Base-by-base conservation (phyloP, 2,113 vertebrate species). In the Nothobranchius furzeri region DNA sequence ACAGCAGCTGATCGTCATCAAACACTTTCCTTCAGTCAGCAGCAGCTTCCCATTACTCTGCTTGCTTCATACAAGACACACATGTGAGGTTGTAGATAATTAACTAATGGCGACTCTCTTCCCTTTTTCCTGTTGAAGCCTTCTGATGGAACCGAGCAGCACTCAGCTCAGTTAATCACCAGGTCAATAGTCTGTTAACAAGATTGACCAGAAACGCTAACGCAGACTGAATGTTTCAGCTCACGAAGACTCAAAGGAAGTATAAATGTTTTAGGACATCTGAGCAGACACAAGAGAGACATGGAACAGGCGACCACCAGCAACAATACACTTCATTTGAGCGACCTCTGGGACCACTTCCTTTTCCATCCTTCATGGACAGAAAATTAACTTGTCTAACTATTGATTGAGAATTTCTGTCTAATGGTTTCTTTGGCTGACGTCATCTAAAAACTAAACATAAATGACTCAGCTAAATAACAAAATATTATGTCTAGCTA, bases 41-140 rank as follows among this genome's bases (percentile, higher is more conserved):
- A 45, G 67, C 70, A 77, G 50, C 24, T 42, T 60, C 12, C 14
- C 42, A 40, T 63, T 68, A 4, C 73, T 64, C 65, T 20, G 9
- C 45, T 20, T 20, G 20, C 20, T 20, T 20, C 20, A 45, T 12
- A 17, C 45, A 6, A 76, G 60, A 62, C 70, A 58, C 65, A 79
- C 35, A 70, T 25, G 11, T 75, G 68, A 55, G 35, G 48, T 61
- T 68, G 81, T 15, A 60, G 83, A 83, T 76, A 67, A 88, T 83
- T 83, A 85, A 83, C 83, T 80, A 80, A 90, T 64, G 78, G 73
- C 5, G 13, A 45, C 59, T 48, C 54, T 24, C 54, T 45, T 61
- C 54, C 46, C 30, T n/a, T 52, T 75, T 74, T 46, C 24, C 52
- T 57, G 24, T 17, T 7, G 46, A 71, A 40, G 46, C 15, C 51